Conservation (phyloP, 2,888 invertebrate species). For the Zhuqinia jingwanae region DNA sequence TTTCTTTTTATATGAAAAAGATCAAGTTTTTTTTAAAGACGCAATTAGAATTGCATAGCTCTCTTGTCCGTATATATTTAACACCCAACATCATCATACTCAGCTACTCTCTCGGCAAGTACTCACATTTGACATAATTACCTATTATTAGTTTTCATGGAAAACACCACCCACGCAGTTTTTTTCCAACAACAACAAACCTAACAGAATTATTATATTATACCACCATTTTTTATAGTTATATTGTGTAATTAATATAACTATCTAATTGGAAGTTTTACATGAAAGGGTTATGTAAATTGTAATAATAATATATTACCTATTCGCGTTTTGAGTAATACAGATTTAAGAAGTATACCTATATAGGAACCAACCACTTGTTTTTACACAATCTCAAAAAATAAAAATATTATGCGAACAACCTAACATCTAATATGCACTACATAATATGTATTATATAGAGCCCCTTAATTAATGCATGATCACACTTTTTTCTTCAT, state of each 20-base stretch:
- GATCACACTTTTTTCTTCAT: background rate
- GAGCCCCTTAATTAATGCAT: constrained; percentile 4
- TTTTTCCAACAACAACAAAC: no score
- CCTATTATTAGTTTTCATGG: no score
- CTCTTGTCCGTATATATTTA: no score
- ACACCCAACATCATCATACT: background rate
- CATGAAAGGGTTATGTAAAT: background rate
- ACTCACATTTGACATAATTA: background rate
- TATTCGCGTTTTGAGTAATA: background rate
- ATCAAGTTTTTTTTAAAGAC: background rate
- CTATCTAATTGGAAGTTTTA: constrained; percentile 12
- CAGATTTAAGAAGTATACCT: background rate
- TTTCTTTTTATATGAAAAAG: background rate
- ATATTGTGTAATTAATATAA: background rate
- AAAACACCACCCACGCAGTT: no score
- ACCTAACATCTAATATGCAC: background rate
- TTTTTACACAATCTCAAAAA: constrained; percentile 1
- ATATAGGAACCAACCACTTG: constrained; percentile 9
- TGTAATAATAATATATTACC: no score
- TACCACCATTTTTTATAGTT: background rate
- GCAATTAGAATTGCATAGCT: no score
- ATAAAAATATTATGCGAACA: background rate
- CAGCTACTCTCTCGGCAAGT: constrained; percentile 27
- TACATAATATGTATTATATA: background rate
- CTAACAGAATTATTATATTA: background rate